Conservation (phyloP, 2,113 vertebrate genomes). For the Todiramphus chloris region DNA sequence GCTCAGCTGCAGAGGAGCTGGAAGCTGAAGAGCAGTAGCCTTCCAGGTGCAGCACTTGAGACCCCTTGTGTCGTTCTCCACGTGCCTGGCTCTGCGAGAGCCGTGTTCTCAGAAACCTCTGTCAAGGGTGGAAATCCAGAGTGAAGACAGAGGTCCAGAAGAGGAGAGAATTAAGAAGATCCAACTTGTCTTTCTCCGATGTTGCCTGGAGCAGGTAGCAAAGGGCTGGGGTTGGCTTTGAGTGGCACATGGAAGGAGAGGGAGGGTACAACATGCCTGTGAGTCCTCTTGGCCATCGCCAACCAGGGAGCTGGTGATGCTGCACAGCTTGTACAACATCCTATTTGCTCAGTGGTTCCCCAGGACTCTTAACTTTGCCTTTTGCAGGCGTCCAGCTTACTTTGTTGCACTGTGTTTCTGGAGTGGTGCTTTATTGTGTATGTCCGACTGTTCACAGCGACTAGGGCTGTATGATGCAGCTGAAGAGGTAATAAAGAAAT, state of each 20-base stretch:
- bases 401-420: fast-evolving
- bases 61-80: not conserved
- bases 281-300: fast-evolving
- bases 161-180: not conserved
- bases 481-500: not conserved
- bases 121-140: not conserved
- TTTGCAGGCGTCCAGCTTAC: not conserved
- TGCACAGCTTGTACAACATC: not conserved
- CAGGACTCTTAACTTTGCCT: not conserved
- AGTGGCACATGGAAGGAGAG: not conserved
- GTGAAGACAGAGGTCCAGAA: not conserved
- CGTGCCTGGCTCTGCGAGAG: not conserved
- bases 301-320: fast-evolving
- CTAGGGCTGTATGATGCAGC: not conserved
- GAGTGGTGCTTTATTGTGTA: fast-evolving
- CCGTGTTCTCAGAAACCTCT: not conserved
- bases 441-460: fast-evolving
- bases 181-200: not conserved
- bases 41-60: not conserved
- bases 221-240: not conserved
- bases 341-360: not conserved
- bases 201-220: not conserved
- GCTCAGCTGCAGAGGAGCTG: not conserved
- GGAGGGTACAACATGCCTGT: fast-evolving
- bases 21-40: fast-evolving